These are phyloP conservation scores for Myripristis jacobus DNA, from an alignment of 2,797 vertebrate genomes.

Conservation along the genomic window DNA sequence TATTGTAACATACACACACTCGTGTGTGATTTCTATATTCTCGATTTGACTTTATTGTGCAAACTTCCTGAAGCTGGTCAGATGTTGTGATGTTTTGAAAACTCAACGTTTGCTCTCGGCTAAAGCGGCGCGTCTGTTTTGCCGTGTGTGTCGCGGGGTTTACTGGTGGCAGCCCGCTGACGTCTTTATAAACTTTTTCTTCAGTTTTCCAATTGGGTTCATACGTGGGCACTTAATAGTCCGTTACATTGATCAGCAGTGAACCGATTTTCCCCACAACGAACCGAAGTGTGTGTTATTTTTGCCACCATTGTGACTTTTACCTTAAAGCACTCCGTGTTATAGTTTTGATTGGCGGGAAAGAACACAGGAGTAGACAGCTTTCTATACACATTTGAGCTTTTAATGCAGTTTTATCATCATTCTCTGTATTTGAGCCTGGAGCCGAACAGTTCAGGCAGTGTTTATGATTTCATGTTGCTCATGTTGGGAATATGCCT, in stretches of 20 bases:
- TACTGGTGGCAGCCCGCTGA: conserved; percentile 16
- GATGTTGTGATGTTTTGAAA: conserved; percentile 27
- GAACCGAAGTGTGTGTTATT: too few relatives aligned
- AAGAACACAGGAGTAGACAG: conserved; percentile 37
- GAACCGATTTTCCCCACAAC: too few relatives aligned
- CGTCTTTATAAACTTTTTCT: conserved; percentile 6
- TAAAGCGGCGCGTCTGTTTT: conserved; percentile 43
- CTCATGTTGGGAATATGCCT: background rate
- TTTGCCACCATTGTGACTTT: too few relatives aligned
- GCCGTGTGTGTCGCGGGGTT: conserved; percentile 52
- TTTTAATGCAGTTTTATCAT: background rate
- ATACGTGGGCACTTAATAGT: background rate
- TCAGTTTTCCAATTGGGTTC: rapidly evolving
- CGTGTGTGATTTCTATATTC: rapidly evolving
- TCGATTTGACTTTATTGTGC: rapidly evolving
- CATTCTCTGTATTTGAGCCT: too few relatives aligned
- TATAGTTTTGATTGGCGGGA: conserved; percentile 68
- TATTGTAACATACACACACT: too few relatives aligned
- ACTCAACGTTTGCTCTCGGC: conserved; percentile 3
- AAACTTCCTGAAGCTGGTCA: conserved; percentile 15
- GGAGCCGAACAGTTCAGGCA: background rate
- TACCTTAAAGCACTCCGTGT: background rate
- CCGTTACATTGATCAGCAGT: too few relatives aligned
- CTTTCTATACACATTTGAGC: background rate
- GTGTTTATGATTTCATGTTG: background rate